Evolutionary conservation across 2,797 vertebrate genomes (phyloP).

Genomic region (Pipistrellus pygmaeus): DNA sequence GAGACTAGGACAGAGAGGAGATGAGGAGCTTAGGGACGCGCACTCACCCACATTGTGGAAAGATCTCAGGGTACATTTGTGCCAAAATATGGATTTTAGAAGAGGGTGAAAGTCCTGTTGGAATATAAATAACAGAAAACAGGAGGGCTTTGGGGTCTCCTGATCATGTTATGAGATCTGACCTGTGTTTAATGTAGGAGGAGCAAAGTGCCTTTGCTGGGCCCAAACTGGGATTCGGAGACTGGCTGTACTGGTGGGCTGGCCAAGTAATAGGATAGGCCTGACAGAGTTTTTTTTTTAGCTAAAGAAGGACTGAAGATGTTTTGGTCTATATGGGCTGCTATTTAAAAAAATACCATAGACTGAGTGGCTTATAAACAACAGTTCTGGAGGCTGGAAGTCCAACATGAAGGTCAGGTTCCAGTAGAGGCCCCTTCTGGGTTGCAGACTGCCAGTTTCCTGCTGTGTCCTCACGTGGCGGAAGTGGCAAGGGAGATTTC

Average conservation of each 20-base stretch:
- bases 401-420: neutral
- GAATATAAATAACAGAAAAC: neutral
- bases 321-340: neutral
- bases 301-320: neutral
- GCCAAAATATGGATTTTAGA: neutral
- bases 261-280: neutral
- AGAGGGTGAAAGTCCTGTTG: neutral
- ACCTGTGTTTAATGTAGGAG: neutral
- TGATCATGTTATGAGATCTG: neutral
- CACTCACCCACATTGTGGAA: neutral
- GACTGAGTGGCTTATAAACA: neutral
- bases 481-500: neutral
- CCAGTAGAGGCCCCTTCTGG: neutral
- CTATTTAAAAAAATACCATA: neutral
- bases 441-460: neutral
- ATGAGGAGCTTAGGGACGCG: rapidly evolving
- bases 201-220: neutral
- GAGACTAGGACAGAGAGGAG: neutral
- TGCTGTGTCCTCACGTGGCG: rapidly evolving
- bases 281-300: neutral
- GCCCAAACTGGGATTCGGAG: neutral
- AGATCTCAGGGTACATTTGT: neutral
- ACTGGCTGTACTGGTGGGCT: neutral
- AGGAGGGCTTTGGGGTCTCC: neutral
- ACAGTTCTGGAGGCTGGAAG: neutral